Conservation (phyloP, 1,140 invertebrate genomes). For the Drosophila persimilis region DNA sequence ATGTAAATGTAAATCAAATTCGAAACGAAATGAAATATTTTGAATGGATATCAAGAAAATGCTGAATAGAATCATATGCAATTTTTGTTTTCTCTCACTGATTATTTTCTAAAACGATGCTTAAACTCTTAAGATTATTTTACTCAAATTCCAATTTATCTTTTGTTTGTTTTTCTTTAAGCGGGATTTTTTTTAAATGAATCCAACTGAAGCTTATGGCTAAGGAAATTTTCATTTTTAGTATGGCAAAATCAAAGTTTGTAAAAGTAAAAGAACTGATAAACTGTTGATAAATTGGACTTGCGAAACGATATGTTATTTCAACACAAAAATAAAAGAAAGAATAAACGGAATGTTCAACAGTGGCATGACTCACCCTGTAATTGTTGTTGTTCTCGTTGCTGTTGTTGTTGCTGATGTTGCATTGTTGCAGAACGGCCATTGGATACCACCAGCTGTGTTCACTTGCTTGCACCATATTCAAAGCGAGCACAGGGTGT, state of each 20-base stretch:
- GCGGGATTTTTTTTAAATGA: conserved; percentile 35
- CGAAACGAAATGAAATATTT: conserved; percentile 37
- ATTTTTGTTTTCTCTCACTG: conserved; percentile 65
- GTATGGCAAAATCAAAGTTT: conserved; percentile 62
- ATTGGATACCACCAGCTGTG: conserved; percentile 99
- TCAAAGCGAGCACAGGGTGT: conserved; percentile 95
- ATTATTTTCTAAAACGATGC: conserved; percentile 54
- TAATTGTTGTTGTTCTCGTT: neutral
- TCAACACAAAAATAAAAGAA: conserved; percentile 13
- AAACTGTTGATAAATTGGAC: conserved; percentile 47
- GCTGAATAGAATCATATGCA: conserved; percentile 78
- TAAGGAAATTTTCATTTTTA: conserved; percentile 59
- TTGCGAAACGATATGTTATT: conserved; percentile 51
- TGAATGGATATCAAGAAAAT: conserved; percentile 68
- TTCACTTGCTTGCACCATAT: conserved; percentile 91
- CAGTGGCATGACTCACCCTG: conserved; percentile 47
- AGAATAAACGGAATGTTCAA: conserved; percentile 13
- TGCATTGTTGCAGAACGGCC: conserved; percentile 74
- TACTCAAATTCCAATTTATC: conserved; percentile 49
- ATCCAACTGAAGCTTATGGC: conserved; percentile 74
- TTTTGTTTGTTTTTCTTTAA: conserved; percentile 26
- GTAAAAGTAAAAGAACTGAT: conserved; percentile 28
- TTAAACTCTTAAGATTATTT: conserved; percentile 63
- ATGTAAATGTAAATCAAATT: conserved; percentile 11
- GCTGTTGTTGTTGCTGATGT: conserved; percentile 22